A percentile compares a stretch with the other conserved stretches of the same genome.
phyloP scores from a whole-genome alignment of 1,140 invertebrate species.

The Diachasma alloeum region DNA sequence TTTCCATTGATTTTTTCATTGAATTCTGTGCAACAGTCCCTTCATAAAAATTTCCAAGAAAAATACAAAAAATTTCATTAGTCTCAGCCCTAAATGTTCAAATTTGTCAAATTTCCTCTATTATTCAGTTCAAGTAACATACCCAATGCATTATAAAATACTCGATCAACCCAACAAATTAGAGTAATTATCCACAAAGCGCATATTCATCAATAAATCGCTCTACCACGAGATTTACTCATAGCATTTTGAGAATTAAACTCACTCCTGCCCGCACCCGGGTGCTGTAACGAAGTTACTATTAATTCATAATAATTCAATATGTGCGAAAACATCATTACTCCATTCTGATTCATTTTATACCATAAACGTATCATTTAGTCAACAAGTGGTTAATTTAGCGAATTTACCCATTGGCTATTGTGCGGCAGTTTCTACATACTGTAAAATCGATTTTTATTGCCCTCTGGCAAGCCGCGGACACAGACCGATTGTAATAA shows the following conservation, averaged over 20 bases:
- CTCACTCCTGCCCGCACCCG: too few relatives aligned
- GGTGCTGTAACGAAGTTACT: neutral
- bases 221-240: neutral
- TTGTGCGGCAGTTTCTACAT: neutral
- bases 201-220: neutral
- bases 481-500: neutral
- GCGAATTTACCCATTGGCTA: constrained; percentile 7
- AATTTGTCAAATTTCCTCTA: too few relatives aligned
- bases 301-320: constrained; percentile 1
- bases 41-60: too few relatives aligned
- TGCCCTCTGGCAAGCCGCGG: neutral
- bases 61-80: too few relatives aligned
- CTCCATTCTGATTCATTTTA: neutral
- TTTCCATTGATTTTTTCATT: too few relatives aligned
- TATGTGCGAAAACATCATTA: constrained; percentile 8
- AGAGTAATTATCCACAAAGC: neutral
- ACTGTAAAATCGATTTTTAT: neutral
- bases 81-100: too few relatives aligned
- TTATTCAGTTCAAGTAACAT: too few relatives aligned
- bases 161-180: neutral
- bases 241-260: neutral
- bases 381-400: constrained; percentile 15
- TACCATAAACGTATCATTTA: neutral
- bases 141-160: too few relatives aligned
- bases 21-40: too few relatives aligned